Conservation (phyloP, 2,888 invertebrate species). For the Oconnorella tubifera region DNA sequence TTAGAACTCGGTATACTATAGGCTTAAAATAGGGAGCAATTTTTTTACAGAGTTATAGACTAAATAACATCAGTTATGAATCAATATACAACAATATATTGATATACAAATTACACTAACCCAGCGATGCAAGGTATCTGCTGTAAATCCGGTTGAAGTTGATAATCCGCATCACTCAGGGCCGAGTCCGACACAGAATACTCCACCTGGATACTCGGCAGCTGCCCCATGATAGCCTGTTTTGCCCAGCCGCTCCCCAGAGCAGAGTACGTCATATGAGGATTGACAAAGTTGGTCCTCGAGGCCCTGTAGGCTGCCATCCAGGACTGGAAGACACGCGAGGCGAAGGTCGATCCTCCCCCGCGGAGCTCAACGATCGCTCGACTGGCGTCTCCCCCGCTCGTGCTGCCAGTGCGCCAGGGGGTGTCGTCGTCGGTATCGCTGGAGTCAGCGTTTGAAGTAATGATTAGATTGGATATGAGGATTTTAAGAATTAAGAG, state of each 20-base stretch:
- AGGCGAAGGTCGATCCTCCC: conserved; percentile 30
- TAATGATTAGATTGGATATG: too few relatives aligned
- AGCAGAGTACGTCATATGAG: conserved; percentile 9
- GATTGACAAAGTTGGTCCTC: conserved; percentile 2
- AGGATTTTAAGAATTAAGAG: too few relatives aligned
- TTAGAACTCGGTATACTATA: too few relatives aligned
- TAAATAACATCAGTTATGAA: too few relatives aligned
- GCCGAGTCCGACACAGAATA: conserved; percentile 14
- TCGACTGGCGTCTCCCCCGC: too few relatives aligned
- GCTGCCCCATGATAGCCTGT: conserved; percentile 7
- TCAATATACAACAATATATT: too few relatives aligned
- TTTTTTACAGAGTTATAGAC: too few relatives aligned
- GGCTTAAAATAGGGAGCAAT: too few relatives aligned
- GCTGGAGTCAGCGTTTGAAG: too few relatives aligned
- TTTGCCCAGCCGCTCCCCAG: conserved; percentile 12
- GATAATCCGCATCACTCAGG: conserved; percentile 7
- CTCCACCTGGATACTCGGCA: conserved; percentile 1
- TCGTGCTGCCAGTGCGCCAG: too few relatives aligned
- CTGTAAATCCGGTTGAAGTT: conserved; percentile 3
- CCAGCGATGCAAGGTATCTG: conserved; percentile 19
- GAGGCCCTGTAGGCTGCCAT: conserved; percentile 17
- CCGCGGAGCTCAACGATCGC: conserved; percentile 15
- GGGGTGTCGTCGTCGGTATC: too few relatives aligned
- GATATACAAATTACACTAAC: conserved; percentile 13
- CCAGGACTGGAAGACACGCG: conserved; percentile 22